A percentile compares a stretch with the other conserved stretches of the same genome.
Conservation (phyloP, 1,140 invertebrate genomes). For the Bombus waltoni region DNA sequence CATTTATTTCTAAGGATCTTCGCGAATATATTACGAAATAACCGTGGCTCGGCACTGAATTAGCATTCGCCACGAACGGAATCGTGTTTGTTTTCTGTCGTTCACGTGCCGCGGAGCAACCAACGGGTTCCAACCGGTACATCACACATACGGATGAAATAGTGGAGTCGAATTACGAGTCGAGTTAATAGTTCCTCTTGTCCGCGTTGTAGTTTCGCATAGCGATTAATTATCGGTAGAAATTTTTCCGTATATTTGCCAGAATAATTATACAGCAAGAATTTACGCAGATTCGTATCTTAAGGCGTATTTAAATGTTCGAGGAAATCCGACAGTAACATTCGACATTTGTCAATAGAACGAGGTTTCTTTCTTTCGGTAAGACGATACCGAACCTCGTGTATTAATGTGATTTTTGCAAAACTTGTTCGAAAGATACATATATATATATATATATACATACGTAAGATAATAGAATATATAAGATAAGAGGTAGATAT, state of each 20-base stretch:
- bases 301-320: too few relatives aligned
- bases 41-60: conserved; percentile 20
- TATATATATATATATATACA: too few relatives aligned
- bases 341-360: too few relatives aligned
- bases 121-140: background rate
- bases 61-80: background rate
- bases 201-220: background rate
- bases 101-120: background rate
- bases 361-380: too few relatives aligned
- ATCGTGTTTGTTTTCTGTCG: background rate
- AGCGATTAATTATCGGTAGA: background rate
- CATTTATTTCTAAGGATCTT: conserved; percentile 40
- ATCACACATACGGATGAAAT: background rate
- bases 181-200: background rate
- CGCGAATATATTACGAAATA: conserved; percentile 24
- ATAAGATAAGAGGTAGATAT: too few relatives aligned
- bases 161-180: background rate
- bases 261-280: background rate
- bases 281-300: too few relatives aligned
- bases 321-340: too few relatives aligned
- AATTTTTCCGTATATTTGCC: background rate
- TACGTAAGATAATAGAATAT: too few relatives aligned
- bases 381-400: too few relatives aligned
- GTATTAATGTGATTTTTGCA: too few relatives aligned
- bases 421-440: too few relatives aligned